Evolutionary conservation across 2,797 vertebrate species (phyloP), one percentile per base, ranked within the genome.

Genomic region (Oreortyx pictus): DNA sequence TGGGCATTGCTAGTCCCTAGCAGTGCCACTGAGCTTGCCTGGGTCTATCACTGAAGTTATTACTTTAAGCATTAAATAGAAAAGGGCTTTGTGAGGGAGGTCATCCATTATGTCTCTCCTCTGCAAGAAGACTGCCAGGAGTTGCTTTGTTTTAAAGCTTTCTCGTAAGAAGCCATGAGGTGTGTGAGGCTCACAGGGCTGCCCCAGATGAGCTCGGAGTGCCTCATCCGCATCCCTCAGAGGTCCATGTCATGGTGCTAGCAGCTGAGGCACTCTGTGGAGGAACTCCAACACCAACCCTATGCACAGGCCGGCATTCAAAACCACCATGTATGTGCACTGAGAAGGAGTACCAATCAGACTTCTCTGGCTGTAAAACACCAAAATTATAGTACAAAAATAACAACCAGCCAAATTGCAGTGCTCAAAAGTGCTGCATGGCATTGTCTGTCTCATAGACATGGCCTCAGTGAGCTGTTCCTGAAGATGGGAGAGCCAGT

Each of bases 1-100:
- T 5, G 37, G 56, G 15, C 41, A 5, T 50, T 19, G 37, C 14
- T 2, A 37, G 46, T 39, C 18, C 46, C 49, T 46, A 82, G 17
- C 2, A 2, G 65, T 74, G n/a, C n/a, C 50, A 23, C 75, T 33
- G 61, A 81, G 12, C 33, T 78, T 65, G 20, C 71, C 13, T 27
- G 23, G 33, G 67, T 16, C 37, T 65, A 14, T 43, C 0, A 3
- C 11, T 72, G 71, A 59, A 41, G 11, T 71, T 0, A 0, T 4
- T 59, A 54, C 19, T 83, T 2, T 31, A 41, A 65, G n/a, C 6
- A 41, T 37, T 14, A 76, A 57, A 27, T 25, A 39, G 54, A 33
- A 41, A 65, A 46, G 11, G 7, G 19, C 11, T 88, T 7, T 39
- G 47, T 47, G 39, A 82, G 72, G 46, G 31, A 68, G 14, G 35